Evolutionary conservation across 2,888 invertebrate genomes (phyloP).

Genomic region (Nezara viridula): DNA sequence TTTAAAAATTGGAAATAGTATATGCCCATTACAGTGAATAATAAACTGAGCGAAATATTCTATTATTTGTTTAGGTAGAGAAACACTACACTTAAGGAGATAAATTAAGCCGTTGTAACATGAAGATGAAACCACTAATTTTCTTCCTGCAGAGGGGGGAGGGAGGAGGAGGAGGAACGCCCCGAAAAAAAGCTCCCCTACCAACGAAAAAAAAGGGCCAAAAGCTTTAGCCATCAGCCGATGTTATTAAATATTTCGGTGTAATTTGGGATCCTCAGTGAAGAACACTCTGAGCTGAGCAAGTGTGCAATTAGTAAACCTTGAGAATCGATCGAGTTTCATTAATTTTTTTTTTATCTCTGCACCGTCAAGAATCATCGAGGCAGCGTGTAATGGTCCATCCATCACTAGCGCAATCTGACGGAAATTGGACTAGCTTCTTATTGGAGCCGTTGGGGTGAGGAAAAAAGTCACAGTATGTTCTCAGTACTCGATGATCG

Average conservation of each 20-base stretch:
- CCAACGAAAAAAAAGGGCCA: not conserved
- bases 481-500: not conserved
- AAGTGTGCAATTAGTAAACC: not conserved
- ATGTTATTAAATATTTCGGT: conserved; percentile 28
- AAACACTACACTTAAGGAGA: not conserved
- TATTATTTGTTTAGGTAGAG: not conserved
- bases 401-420: not conserved
- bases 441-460: not conserved
- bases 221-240: not conserved
- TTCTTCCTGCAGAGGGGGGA: not conserved
- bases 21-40: too few species aligned
- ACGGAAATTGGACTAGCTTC: conserved; percentile 7
- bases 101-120: conserved; percentile 1
- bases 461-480: not conserved
- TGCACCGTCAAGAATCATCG: not conserved
- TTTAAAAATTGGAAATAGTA: too few species aligned
- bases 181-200: not conserved
- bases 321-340: not conserved
- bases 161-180: not conserved
- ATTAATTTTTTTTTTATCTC: not conserved
- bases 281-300: not conserved
- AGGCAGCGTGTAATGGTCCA: not conserved
- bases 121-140: conserved; percentile 14
- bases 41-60: too few species aligned
- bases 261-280: not conserved